Base-by-base conservation (phyloP, 2,888 invertebrate species). In the Lycophotia porphyrea region DNA sequence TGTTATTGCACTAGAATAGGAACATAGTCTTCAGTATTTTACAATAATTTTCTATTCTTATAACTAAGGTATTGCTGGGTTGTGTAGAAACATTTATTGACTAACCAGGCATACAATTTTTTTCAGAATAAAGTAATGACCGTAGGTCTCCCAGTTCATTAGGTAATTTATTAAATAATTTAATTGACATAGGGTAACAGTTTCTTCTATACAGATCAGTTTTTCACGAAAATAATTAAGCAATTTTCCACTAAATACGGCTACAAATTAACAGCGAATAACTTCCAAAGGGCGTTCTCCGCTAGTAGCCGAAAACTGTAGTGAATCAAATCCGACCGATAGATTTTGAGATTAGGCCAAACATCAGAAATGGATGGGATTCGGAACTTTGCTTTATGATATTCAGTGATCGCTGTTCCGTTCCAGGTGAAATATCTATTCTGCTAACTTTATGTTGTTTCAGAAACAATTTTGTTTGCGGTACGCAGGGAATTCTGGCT, bases 381-480 rank as follows among this genome's bases (percentile, higher is more conserved):
- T 13, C 68, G 27, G 68, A 83, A 83, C 72, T 78, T 68, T 78
- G 72, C 78, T 81, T 78, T 78, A 72, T 72, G 71, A 81, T 83
- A 68, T 81, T 64, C 72, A 68, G 84, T 58, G 84, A 69, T 83
- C 79, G 39, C 15, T 65, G 49, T 55, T 52, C 36, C 64, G 52
- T 71, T 36, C 27, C n/a, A 34, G 18, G 58, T 72, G 60, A 83
- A 68, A 83, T 83, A 81, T 83, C 44, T 83, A 39, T 71, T 55
- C 58, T 47, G 52, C 31, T 63, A 49, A 63, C 47, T 76, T 65
- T 60, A 55, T 60, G 36, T 73, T 52, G 52, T 69, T 65, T 60
- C 21, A 4, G 52, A 24, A 47, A 63, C n/a, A 61, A 21, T 66
- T 75, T 52, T 81, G 42, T 66, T 34, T 13, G 49, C 34, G 5